Evolutionary conservation across 1,140 invertebrate species (phyloP).

Genomic region (Lepidotrigona ventralis): DNA sequence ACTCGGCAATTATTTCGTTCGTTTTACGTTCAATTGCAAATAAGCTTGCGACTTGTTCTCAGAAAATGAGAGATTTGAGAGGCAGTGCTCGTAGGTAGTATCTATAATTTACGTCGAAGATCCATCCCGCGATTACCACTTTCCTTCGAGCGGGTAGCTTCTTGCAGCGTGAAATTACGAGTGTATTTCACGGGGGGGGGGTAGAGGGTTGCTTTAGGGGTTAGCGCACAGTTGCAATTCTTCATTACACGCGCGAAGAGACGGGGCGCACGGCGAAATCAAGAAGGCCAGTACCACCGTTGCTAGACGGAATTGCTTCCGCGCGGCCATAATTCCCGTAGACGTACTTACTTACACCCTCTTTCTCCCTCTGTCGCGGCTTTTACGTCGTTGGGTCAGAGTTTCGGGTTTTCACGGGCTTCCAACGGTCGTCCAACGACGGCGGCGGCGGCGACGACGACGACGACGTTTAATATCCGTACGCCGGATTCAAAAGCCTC

Average conservation of each 20-base stretch:
- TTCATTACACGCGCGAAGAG: constrained; percentile 36
- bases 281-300: constrained; percentile 3
- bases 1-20: too few species aligned
- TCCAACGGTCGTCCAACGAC: constrained; percentile 11
- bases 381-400: constrained; percentile 15
- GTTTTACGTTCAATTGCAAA: too few species aligned
- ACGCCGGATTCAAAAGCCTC: constrained; percentile 31
- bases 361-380: neutral
- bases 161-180: constrained; percentile 46
- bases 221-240: constrained; percentile 39
- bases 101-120: neutral
- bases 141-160: neutral
- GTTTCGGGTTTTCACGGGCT: constrained; percentile 20
- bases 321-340: constrained; percentile 41
- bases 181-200: constrained; percentile 17
- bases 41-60: too few species aligned
- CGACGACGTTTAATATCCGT: constrained; percentile 38
- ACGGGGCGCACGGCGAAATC: constrained; percentile 41
- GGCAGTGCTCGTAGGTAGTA: too few species aligned
- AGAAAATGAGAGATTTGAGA: too few species aligned
- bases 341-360: constrained; percentile 10
- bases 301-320: constrained; percentile 45
- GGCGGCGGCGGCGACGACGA: neutral
- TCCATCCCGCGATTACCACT: neutral
- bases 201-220: constrained; percentile 17